Evolutionary conservation across 2,888 invertebrate species (phyloP).

Genomic region (Seira ritae): DNA sequence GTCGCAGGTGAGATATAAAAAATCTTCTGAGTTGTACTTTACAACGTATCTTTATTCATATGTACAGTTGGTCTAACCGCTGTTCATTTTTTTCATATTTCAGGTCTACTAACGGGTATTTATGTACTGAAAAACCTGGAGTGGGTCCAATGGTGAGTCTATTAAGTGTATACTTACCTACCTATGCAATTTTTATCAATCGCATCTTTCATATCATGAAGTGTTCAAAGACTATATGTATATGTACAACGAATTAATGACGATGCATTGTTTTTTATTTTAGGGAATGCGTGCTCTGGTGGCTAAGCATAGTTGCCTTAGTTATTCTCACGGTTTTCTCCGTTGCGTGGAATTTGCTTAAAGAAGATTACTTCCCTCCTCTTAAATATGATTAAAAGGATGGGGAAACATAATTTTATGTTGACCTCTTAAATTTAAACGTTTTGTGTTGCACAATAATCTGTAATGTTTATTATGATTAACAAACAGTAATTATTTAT

Average conservation of each 20-base stretch:
- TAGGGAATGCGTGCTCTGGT: constrained; percentile 89
- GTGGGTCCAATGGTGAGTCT: constrained; percentile 85
- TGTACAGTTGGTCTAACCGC: too few relatives aligned
- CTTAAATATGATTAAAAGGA: constrained; percentile 21
- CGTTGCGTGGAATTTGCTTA: constrained; percentile 83
- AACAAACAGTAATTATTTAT: too few relatives aligned
- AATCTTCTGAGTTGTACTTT: not conserved
- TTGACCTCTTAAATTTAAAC: not conserved
- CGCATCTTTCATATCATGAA: too few relatives aligned
- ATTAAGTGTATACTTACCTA: too few relatives aligned
- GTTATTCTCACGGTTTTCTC: constrained; percentile 84
- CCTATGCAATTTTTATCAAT: too few relatives aligned
- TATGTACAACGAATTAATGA: too few relatives aligned
- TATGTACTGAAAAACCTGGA: constrained; percentile 87
- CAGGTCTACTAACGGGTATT: constrained; percentile 89
- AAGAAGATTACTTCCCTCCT: constrained; percentile 70
- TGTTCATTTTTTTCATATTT: too few relatives aligned
- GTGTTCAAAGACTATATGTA: too few relatives aligned
- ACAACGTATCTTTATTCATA: not conserved
- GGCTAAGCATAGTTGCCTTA: constrained; percentile 85
- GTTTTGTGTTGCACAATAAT: not conserved
- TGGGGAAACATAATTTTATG: not conserved
- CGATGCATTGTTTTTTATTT: too few relatives aligned
- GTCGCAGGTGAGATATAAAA: constrained; percentile 10
- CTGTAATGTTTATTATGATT: not conserved